phyloP scores from a whole-genome alignment of 2,888 invertebrate species.

The Tromatobia lineatoria region DNA sequence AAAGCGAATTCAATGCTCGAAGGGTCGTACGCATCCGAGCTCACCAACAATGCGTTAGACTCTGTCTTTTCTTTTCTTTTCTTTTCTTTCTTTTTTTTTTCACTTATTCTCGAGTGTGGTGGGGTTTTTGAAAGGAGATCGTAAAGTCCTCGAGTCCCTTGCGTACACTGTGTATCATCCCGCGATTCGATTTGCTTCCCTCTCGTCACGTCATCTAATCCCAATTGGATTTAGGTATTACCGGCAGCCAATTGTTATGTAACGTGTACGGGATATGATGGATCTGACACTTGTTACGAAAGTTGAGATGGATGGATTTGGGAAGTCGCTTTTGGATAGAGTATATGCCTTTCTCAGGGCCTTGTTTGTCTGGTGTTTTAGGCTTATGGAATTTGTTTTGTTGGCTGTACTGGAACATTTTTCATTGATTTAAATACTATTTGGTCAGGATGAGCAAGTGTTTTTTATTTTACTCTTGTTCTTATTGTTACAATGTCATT shows the following conservation, averaged over 20 bases:
- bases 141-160: constrained; percentile 16
- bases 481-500: too few species aligned
- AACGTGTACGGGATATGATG: neutral
- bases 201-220: constrained; percentile 32
- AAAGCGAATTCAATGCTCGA: constrained; percentile 38
- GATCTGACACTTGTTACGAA: constrained; percentile 27
- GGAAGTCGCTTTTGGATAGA: neutral
- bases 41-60: constrained; percentile 21
- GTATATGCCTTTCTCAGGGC: neutral
- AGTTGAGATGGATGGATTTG: neutral
- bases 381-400: neutral
- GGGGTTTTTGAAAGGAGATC: constrained; percentile 13
- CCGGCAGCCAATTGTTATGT: constrained; percentile 19
- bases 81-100: neutral
- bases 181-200: constrained; percentile 39
- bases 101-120: neutral
- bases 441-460: too few species aligned
- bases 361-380: neutral
- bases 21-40: constrained; percentile 11
- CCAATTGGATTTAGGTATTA: constrained; percentile 49
- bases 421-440: too few species aligned
- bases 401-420: neutral
- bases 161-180: constrained; percentile 3
- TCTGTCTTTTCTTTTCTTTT: neutral
- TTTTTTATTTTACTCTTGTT: too few species aligned